Evolutionary conservation across 2,888 invertebrate species (phyloP).

Genomic region (Chrysolina oricalcia): DNA sequence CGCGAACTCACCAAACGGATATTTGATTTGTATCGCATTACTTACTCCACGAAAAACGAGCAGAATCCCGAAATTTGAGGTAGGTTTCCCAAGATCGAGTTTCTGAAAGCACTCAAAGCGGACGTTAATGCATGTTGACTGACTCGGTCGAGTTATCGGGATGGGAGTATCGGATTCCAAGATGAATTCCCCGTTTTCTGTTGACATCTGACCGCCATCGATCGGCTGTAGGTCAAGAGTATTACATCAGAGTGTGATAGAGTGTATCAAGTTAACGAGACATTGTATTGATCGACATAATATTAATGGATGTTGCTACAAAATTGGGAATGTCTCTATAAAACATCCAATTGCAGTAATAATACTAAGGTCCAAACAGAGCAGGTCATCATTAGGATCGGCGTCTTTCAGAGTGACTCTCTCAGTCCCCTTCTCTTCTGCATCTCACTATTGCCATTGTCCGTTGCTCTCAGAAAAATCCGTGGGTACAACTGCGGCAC

Average conservation of each 20-base stretch:
- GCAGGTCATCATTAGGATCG: too few relatives aligned
- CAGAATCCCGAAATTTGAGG: conserved; percentile 1
- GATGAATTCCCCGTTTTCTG: conserved; percentile 6
- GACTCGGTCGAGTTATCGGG: conserved; percentile 1
- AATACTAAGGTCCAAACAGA: too few relatives aligned
- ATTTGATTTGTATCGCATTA: conserved; percentile 21
- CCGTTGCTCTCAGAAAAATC: too few relatives aligned
- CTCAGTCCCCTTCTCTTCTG: too few relatives aligned
- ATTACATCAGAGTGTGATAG: neutral
- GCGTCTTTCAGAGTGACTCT: too few relatives aligned
- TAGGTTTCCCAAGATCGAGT: conserved; percentile 17
- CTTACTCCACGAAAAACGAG: neutral
- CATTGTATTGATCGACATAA: neutral
- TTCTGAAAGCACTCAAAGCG: conserved; percentile 31
- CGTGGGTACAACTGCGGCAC: too few relatives aligned
- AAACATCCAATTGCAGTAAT: too few relatives aligned
- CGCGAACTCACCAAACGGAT: conserved; percentile 15
- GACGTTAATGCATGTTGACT: conserved; percentile 34
- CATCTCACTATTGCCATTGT: too few relatives aligned
- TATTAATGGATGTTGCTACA: neutral
- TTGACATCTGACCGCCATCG: neutral
- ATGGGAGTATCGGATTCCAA: conserved; percentile 8
- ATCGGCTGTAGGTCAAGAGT: conserved; percentile 7
- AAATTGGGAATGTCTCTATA: neutral
- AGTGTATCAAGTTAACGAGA: neutral